A percentile compares a stretch with the other conserved stretches of the same genome.
Conservation (phyloP, 92 coral and sea anemone species). For the Bergia puertoricense region DNA sequence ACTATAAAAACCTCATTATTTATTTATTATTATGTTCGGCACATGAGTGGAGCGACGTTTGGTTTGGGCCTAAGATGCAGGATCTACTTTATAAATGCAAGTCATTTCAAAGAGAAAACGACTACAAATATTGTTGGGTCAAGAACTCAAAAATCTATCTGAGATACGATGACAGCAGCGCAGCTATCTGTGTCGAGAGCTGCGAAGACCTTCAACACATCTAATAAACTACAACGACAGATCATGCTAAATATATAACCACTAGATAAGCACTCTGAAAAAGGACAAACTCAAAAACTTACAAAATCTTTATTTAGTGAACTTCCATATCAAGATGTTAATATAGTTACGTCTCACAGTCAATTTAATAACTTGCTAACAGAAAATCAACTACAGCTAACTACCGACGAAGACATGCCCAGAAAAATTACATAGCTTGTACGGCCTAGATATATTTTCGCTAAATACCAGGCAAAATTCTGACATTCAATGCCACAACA, state of each 20-base stretch:
- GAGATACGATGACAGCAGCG: constrained; percentile 12
- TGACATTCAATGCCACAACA: constrained; percentile 17
- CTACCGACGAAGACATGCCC: constrained; percentile 34
- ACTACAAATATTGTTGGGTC: constrained; percentile 24
- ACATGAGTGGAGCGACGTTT: too few species aligned
- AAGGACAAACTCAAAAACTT: constrained; percentile 42
- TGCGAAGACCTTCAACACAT: constrained; percentile 7
- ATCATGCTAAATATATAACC: too few species aligned
- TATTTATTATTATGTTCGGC: too few species aligned
- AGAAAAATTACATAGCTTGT: constrained; percentile 26
- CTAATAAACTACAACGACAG: constrained; percentile 16
- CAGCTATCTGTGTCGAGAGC: neutral
- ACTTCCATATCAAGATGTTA: constrained; percentile 29
- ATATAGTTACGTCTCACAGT: constrained; percentile 31
- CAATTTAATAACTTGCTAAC: constrained; percentile 30
- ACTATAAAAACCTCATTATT: too few species aligned
- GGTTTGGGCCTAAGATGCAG: constrained; percentile 2
- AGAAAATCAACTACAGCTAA: constrained; percentile 34
- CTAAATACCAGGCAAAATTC: constrained; percentile 21
- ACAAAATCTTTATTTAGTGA: constrained; percentile 35
- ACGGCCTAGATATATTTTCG: constrained; percentile 28
- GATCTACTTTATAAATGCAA: constrained; percentile 28
- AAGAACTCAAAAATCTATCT: constrained; percentile 19
- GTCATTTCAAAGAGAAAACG: constrained; percentile 32
- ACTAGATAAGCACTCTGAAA: constrained; percentile 1